Conservation (phyloP, 2,113 vertebrate species). For the rabbit (Oryctolagus cuniculus) region mOryCun1.1 NC_091448.1:54756501-54757000, state of each 20-base stretch:
- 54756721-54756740: background rate
- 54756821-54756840: background rate
- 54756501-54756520: background rate
- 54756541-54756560: background rate
- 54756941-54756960: background rate
- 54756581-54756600: background rate
- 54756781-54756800: background rate
- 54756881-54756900: accelerated
- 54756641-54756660: background rate
- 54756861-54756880: background rate
- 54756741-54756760: background rate
- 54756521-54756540: background rate
- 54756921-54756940: background rate
- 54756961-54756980: background rate
- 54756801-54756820: background rate
- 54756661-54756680: background rate
- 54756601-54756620: background rate
- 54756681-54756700: background rate
- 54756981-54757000: conserved; percentile 1
- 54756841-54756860: background rate
- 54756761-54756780: background rate
- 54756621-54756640: too few relatives aligned
- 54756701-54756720: background rate
- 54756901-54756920: background rate
- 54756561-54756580: background rate